These are phyloP conservation scores for Prosopocoilus inquinatus DNA, from an alignment of 2,888 invertebrate genomes.

Conservation along the genomic window DNA sequence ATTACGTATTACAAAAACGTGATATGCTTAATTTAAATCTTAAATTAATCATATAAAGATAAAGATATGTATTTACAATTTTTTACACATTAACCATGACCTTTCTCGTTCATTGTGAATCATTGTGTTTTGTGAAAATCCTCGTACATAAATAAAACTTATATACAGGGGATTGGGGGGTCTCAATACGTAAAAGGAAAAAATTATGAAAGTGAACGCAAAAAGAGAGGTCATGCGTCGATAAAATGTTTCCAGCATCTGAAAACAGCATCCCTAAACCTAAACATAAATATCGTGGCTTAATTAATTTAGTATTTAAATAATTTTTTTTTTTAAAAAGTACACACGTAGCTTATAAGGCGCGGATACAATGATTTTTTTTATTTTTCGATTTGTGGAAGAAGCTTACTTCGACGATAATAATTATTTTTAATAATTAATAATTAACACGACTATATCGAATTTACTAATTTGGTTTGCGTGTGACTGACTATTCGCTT, in stretches of 20 bases:
- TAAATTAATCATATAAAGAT: slow-evolving; percentile 7
- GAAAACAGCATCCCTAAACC: too few relatives aligned
- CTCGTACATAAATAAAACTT: background rate
- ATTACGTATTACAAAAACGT: slow-evolving; percentile 10
- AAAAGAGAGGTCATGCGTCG: too few relatives aligned
- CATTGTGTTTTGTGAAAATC: background rate
- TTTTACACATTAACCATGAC: slow-evolving; percentile 3
- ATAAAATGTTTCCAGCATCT: too few relatives aligned
- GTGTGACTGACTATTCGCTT: slow-evolving; percentile 22
- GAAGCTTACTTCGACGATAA: slow-evolving; percentile 14
- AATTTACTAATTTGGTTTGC: slow-evolving; percentile 23
- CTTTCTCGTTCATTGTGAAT: background rate
- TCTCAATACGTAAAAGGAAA: background rate
- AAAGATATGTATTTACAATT: slow-evolving; percentile 6
- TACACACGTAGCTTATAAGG: slow-evolving; percentile 1
- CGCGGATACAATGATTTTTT: background rate
- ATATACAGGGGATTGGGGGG: background rate
- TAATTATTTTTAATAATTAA: slow-evolving; percentile 15
- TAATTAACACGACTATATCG: slow-evolving; percentile 7
- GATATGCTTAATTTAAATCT: slow-evolving; percentile 20
- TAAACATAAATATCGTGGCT: too few relatives aligned
- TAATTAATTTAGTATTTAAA: too few relatives aligned
- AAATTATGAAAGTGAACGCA: background rate
- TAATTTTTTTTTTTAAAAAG: background rate
- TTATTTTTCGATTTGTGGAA: slow-evolving; percentile 2